Conservation (phyloP, 2,113 vertebrate species). For the Cyanoliseus patagonus region DNA sequence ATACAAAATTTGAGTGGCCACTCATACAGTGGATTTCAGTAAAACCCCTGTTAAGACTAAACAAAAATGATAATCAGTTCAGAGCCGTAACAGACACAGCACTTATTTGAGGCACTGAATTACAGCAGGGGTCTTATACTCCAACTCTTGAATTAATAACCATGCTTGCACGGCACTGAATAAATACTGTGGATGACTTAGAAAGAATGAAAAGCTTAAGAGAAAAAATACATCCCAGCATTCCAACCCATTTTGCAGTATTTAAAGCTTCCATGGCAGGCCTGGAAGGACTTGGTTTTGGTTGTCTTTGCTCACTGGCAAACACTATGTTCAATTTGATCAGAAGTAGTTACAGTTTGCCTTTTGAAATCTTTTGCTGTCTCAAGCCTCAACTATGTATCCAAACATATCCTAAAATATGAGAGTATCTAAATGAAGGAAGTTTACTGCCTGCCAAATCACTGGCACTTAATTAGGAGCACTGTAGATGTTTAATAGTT, state of each 20-base stretch:
- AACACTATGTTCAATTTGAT: neutral
- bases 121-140: neutral
- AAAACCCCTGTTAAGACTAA: conserved; percentile 87
- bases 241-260: neutral
- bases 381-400: neutral
- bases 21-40: conserved; percentile 92
- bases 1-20: conserved; percentile 94
- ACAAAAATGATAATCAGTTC: conserved; percentile 43
- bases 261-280: neutral
- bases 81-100: neutral
- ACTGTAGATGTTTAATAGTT: neutral
- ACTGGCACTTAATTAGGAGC: neutral
- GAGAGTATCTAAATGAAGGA: neutral
- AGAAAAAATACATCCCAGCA: neutral
- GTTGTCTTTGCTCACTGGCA: neutral
- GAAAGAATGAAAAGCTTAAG: neutral
- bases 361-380: neutral
- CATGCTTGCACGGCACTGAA: neutral
- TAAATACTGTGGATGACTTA: neutral
- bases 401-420: neutral
- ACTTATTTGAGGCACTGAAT: neutral
- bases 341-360: neutral
- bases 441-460: neutral
- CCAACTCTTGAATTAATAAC: neutral
- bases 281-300: neutral